Percentiles rank a stretch among this genome's conserved stretches.
Evolutionary conservation across 2,888 invertebrate genomes (phyloP).

Genomic region (Tinea trinotella): DNA sequence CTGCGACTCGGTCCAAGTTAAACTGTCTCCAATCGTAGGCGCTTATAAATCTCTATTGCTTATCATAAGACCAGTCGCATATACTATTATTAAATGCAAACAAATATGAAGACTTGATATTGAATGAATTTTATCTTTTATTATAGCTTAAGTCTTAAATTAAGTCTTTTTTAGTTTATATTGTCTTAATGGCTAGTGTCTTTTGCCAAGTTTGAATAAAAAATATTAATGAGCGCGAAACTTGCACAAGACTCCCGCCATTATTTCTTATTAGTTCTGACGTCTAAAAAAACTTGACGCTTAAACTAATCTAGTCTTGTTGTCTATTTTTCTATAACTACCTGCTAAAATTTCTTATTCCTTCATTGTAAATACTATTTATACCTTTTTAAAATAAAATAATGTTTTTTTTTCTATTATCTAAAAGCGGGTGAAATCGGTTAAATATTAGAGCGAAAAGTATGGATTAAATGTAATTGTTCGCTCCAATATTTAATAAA

Average conservation of each 20-base stretch:
- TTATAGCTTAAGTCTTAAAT: conserved; percentile 6
- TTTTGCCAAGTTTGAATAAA: conserved; percentile 38
- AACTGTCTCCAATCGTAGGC: too few species aligned
- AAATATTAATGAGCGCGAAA: neutral
- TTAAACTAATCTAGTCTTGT: conserved; percentile 68
- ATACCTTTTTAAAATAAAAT: too few species aligned
- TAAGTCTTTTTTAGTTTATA: conserved; percentile 28
- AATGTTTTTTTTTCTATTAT: too few species aligned
- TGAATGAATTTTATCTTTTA: conserved; percentile 21
- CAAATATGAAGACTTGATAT: conserved; percentile 22
- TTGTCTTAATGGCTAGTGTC: conserved; percentile 46
- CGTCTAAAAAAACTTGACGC: conserved; percentile 35
- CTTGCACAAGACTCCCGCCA: neutral
- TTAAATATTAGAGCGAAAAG: too few species aligned
- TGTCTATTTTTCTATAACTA: conserved; percentile 21
- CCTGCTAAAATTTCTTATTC: neutral
- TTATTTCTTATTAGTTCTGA: conserved; percentile 19
- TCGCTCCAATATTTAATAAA: too few species aligned
- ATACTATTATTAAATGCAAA: too few species aligned
- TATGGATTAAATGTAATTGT: too few species aligned
- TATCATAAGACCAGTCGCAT: too few species aligned
- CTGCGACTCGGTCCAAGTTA: too few species aligned
- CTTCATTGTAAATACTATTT: neutral
- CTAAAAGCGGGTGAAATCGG: too few species aligned
- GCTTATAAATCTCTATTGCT: too few species aligned